These are phyloP conservation scores for Mormoops blainvillei DNA, from an alignment of 2,113 vertebrate genomes.

Conservation along the genomic window DNA sequence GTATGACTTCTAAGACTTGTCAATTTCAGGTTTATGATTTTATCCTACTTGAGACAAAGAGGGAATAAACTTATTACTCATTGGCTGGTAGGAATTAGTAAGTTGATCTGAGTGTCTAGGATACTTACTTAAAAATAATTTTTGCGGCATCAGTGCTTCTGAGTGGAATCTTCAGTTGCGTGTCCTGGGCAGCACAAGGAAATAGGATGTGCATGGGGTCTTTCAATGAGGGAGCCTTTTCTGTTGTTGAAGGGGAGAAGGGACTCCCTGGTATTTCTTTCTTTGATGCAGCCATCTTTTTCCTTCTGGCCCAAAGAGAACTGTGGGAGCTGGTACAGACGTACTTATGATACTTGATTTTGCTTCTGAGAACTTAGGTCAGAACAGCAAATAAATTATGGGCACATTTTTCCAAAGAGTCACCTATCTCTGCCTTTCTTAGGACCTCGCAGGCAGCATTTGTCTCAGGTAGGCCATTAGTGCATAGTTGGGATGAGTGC, in stretches of 20 bases:
- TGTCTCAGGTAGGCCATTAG: neutral
- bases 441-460: neutral
- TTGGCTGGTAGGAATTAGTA: neutral
- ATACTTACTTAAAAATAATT: neutral
- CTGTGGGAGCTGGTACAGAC: neutral
- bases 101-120: neutral
- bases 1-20: neutral
- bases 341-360: neutral
- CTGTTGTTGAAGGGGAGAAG: neutral
- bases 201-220: rapidly evolving
- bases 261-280: neutral
- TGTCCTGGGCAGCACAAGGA: neutral
- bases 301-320: neutral
- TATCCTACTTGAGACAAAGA: neutral
- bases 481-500: neutral
- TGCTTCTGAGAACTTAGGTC: neutral
- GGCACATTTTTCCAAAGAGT: neutral
- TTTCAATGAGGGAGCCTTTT: neutral
- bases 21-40: neutral
- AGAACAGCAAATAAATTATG: neutral
- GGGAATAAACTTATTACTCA: neutral
- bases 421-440: neutral
- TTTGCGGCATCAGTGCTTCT: neutral
- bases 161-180: neutral
- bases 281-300: neutral